Base-by-base conservation (phyloP, 2,888 invertebrate genomes). In the Drosophila barbarae region DNA sequence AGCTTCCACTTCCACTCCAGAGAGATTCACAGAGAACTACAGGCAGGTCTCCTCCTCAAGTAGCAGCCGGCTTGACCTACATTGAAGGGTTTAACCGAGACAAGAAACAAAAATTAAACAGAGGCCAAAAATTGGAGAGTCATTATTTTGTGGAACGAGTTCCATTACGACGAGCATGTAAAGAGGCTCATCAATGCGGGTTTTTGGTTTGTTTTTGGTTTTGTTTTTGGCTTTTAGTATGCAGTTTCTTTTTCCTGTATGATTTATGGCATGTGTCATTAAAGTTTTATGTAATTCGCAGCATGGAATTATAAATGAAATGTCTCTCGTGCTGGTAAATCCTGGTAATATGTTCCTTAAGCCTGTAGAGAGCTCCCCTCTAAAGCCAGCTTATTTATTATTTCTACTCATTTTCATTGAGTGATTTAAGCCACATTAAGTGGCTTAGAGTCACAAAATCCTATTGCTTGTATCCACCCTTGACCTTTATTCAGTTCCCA, bases 101-200 rank as follows among this genome's bases (percentile, higher is more conserved):
- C 58, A 55, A 69, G 51, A 18, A 3, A 26, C 6, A 30, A 58
- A 39, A 50, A 57, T 42, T 36, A 54, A 57, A 30, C 30, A 51
- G 57, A 53, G 55, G 26, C 46, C 18, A 49, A 52, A 60, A 65
- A 46, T 54, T 69, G 53, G 53, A 54, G 58, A 55, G 67, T 80
- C 84, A 85, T 80, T 80, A 74, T 71, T 79, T 68, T 71, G 72
- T 49, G 72, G 52, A 83, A 71, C 77, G 66, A 49, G 81, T 69
- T 83, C 67, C 46, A 53, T 70, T 69, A 50, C 46, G 30, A 18
- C 23, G 26, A 28, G 35, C 34, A 34, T 46, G 44, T 44, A 18
- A 58, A 39, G 65, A 6, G 41, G 66, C 42, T 42, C 51, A 28
- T 36, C 66, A 61, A 18, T 30, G n/a, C n/a, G 18, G 7, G 46